Base-by-base conservation (phyloP, 2,888 invertebrate genomes). In the Lathronympha strigana region DNA sequence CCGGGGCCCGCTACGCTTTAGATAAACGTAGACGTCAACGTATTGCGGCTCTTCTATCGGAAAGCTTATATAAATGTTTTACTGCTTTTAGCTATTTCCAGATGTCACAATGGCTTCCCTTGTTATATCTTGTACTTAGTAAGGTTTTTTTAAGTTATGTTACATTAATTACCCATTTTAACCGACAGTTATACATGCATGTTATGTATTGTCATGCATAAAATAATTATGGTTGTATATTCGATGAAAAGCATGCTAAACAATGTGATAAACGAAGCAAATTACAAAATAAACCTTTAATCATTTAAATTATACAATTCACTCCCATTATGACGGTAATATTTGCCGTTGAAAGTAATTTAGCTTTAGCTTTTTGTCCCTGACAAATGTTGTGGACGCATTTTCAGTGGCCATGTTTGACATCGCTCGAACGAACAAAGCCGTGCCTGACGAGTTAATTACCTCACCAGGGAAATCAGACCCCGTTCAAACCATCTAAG, bases 1-100 rank as follows among this genome's bases (percentile, higher is more conserved):
- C 89, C 87, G 85, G 77, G 80, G 88, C 88, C 87, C 87, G 84
- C 77, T 81, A 80, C 79, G 79, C 83, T 83, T 81, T 76, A 84
- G 83, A 84, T 86, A 84, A 83, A 79, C 78, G 75, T 86, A 84
- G 83, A 79, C 78, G 75, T 72, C 76, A 77, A 81, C 81, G 80
- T 84, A 86, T 80, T 85, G 82, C 84, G 77, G 76, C 54, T 36
- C 53, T n/a, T n/a, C 17, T 15, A 31, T 49, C 25, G 28, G 23
- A 33, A 33, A 47, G 33, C 17, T 47, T n/a, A 25, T 33, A 45
- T 53, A 53, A 53, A 11, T 13, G 8, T 47, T 55, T 55, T 49
- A 45, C 28, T 17, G 5, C 36, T 15, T 9, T 1, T 17, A 13
- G 15, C 28, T 23, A 17, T 8, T 40, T 61, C 28, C n/a, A 43